Conservation (phyloP, 2,888 invertebrate genomes). For the Congeria kusceri region DNA sequence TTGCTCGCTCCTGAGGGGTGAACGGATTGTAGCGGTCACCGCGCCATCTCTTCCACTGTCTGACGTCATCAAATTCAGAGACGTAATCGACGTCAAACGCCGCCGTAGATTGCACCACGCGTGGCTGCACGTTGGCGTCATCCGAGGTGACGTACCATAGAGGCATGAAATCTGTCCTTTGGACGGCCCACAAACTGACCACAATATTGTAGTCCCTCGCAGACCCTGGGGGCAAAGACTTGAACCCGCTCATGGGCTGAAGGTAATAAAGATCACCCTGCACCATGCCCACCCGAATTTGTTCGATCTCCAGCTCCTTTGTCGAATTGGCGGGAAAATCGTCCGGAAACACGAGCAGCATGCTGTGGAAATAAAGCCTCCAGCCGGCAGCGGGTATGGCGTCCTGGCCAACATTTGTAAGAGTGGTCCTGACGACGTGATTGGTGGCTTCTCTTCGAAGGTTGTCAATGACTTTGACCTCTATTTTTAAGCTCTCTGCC, state of each 20-base stretch:
- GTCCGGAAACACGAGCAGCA: conserved; percentile 71
- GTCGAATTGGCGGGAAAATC: conserved; percentile 58
- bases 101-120: conserved; percentile 64
- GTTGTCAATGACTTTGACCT: conserved; percentile 59
- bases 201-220: conserved; percentile 45
- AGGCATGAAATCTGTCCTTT: conserved; percentile 73
- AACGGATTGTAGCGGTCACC: conserved; percentile 72
- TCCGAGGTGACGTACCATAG: conserved; percentile 72
- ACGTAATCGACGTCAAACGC: conserved; percentile 65
- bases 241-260: conserved; percentile 61
- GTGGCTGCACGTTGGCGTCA: conserved; percentile 42
- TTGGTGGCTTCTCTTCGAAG: conserved; percentile 31
- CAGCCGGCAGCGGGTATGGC: conserved; percentile 59
- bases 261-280: conserved; percentile 69
- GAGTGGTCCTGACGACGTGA: conserved; percentile 44
- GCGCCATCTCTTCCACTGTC: conserved; percentile 73
- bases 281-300: conserved; percentile 59
- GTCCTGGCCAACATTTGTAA: conserved; percentile 49
- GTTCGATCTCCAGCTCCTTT: conserved; percentile 48
- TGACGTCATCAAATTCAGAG: conserved; percentile 60
- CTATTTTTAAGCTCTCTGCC: conserved; percentile 41
- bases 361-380: conserved; percentile 76
- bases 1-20: conserved; percentile 61
- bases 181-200: conserved; percentile 65
- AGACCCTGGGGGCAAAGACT: conserved; percentile 40